phyloP scores from a whole-genome alignment of 1,140 invertebrate genomes.

The Aphaenogaster ashmeadi region DNA sequence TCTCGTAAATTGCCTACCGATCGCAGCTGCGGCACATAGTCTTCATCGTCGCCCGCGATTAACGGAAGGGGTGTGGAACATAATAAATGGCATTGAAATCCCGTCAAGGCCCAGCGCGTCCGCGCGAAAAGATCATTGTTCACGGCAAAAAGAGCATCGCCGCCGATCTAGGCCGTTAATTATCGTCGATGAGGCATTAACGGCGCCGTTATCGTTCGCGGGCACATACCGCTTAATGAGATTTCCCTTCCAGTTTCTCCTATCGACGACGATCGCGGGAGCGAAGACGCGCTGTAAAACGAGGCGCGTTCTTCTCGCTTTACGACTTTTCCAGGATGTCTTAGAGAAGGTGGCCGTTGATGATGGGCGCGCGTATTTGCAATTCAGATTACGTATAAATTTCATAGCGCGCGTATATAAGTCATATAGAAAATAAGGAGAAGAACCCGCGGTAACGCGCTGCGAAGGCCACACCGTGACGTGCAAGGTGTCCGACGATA shows the following conservation, averaged over 20 bases:
- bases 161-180: constrained; percentile 68
- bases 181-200: constrained; percentile 74
- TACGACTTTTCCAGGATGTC: constrained; percentile 70
- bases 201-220: constrained; percentile 71
- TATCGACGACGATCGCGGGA: constrained; percentile 63
- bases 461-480: background rate
- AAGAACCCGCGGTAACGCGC: background rate
- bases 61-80: background rate
- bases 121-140: constrained; percentile 68
- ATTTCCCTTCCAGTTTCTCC: constrained; percentile 75
- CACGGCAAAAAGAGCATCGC: constrained; percentile 22
- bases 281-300: constrained; percentile 55
- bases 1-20: constrained; percentile 24
- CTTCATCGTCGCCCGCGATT: constrained; percentile 17
- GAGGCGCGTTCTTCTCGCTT: constrained; percentile 53
- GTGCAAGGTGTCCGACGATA: background rate
- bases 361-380: constrained; percentile 55
- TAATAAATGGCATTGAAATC: constrained; percentile 49
- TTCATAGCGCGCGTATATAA: constrained; percentile 57
- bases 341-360: background rate
- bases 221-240: constrained; percentile 73
- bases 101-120: constrained; percentile 38
- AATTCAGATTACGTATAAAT: constrained; percentile 63
- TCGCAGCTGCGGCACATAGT: background rate
- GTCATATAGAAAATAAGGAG: constrained; percentile 12